A percentile compares a stretch with the other conserved stretches of the same genome.
phyloP scores from a whole-genome alignment of 2,113 vertebrate species.

The Datnioides undecimradiatus region DNA sequence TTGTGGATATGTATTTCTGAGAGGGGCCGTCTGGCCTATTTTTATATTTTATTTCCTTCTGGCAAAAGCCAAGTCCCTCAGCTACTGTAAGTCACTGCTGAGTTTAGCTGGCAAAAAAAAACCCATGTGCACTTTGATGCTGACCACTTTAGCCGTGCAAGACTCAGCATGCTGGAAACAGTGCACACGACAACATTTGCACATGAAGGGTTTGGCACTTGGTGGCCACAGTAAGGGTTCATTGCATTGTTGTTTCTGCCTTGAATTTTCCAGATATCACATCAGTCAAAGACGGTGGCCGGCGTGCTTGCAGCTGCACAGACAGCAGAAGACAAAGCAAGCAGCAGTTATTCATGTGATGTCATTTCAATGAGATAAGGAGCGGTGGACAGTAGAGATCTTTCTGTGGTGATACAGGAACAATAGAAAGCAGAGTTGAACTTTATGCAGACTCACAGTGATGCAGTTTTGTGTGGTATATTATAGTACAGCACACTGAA shows the following conservation, averaged over 20 bases:
- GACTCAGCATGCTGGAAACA: constrained; percentile 29
- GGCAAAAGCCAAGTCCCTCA: constrained; percentile 56
- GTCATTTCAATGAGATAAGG: constrained; percentile 34
- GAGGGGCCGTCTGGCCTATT: constrained; percentile 52
- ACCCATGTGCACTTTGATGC: constrained; percentile 44
- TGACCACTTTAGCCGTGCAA: constrained; percentile 55
- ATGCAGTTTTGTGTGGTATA: background rate
- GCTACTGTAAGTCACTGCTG: constrained; percentile 62
- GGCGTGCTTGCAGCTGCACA: constrained; percentile 1
- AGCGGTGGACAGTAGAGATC: constrained; percentile 22
- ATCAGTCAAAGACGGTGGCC: constrained; percentile 10
- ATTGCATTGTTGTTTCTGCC: background rate
- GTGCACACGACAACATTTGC: background rate
- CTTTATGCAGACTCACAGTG: background rate
- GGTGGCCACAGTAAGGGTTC: background rate
- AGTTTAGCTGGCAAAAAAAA: constrained; percentile 57
- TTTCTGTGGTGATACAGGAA: constrained; percentile 22
- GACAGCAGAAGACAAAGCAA: constrained; percentile 20
- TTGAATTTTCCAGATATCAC: constrained; percentile 16
- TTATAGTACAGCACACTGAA: background rate
- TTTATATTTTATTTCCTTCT: constrained; percentile 57
- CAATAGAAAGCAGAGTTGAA: background rate
- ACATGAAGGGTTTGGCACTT: constrained; percentile 18
- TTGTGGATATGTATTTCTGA: constrained; percentile 56
- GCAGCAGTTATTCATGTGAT: constrained; percentile 4